A percentile compares a stretch with the other conserved stretches of the same genome.
Conservation (phyloP, 2,113 vertebrate genomes). For the Eubucco bourcierii region DNA sequence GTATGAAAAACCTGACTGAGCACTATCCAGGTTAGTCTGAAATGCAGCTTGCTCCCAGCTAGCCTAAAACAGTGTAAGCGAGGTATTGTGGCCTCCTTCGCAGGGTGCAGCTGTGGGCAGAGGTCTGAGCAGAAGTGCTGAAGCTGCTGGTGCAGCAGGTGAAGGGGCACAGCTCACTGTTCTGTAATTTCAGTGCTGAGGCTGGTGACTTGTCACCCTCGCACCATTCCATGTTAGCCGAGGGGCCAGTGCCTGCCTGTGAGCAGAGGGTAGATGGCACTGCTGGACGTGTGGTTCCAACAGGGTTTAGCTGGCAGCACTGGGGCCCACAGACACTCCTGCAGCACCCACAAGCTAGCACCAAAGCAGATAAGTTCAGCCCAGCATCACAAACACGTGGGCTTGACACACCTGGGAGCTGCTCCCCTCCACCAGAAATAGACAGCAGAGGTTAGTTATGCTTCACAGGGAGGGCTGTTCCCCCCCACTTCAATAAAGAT, state of each 20-base stretch:
- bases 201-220: background rate
- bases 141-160: background rate
- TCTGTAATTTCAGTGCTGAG: background rate
- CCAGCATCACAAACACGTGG: background rate
- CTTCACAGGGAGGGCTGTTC: fast-evolving
- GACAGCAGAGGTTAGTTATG: background rate
- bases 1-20: constrained; percentile 4
- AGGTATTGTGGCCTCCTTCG: too few relatives aligned
- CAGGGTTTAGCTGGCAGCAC: background rate
- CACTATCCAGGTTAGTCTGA: background rate
- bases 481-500: fast-evolving
- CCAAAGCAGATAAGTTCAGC: background rate
- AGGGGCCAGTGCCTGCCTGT: background rate
- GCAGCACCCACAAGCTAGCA: background rate
- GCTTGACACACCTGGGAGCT: fast-evolving
- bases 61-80: background rate
- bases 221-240: background rate
- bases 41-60: background rate
- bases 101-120: fast-evolving
- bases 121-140: background rate
- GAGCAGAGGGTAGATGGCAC: background rate
- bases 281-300: background rate
- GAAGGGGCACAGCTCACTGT: background rate
- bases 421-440: background rate
- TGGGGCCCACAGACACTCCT: background rate